Base-by-base conservation (phyloP, 2,888 invertebrate genomes). In the Protophormia terraenovae region DNA sequence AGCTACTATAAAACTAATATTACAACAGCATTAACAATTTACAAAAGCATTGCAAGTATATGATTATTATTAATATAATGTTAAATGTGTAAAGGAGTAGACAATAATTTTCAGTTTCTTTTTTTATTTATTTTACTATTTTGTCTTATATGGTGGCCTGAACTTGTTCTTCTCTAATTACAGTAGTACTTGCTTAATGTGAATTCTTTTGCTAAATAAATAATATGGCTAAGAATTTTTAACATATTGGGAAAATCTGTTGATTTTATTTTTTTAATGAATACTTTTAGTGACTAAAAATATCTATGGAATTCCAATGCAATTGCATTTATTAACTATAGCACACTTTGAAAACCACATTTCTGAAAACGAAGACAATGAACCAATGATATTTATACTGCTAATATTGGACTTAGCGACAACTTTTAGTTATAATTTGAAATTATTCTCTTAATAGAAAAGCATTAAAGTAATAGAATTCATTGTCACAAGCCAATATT, bases 21-120 rank as follows among this genome's bases (percentile, higher is more conserved):
- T 78, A 50, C 35, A 58, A 38, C 71, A 62, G 38, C 47, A 72
- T 55, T 24, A 45, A 55, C 41, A 73, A 66, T 27, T n/a, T 64
- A 81, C 58, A 22, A 64, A n/a, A 71, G 38, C 71, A 79, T 71
- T 79, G 53, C n/a, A n/a, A n/a, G n/a, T 58, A 81, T 50, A 50
- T 73, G 58, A 10, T 50, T 73, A 38, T 47, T 73, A 60, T n/a
- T n/a, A n/a, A n/a, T n/a, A 73, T 50, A 83, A 67, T 73, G 72
- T 47, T 47, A 47, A 77, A 77, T 82, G 71, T 82, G 64, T 38
- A 55, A 83, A 72, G 58, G 64, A 77, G 71, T 66, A 38, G 50
- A 72, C 38, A 72, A 50, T 77, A 0, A 64, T 41, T 64, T 76
- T 64, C 4, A n/a, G 8, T 35, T 1, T 69, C 24, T 69, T 41